phyloP scores from a whole-genome alignment of 1,140 invertebrate species.

The Orius insidiosus region DNA sequence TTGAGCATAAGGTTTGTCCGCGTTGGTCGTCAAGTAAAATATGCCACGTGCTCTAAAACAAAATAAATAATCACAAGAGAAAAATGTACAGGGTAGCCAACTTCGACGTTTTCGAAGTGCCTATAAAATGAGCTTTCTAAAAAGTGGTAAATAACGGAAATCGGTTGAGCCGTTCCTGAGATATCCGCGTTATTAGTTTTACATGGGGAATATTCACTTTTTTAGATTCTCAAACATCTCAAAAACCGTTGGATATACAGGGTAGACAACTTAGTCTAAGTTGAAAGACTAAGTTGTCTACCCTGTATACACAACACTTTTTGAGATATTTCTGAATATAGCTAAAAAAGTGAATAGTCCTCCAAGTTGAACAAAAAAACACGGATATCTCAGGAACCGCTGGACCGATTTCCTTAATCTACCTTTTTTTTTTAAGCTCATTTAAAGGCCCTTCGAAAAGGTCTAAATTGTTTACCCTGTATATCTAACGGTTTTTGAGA shows the following conservation, averaged over 20 bases:
- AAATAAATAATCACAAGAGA: conserved; percentile 13
- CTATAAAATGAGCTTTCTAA: neutral
- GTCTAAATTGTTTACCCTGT: too few species aligned
- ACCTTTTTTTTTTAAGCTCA: neutral
- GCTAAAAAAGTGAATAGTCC: too few species aligned
- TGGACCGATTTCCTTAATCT: neutral
- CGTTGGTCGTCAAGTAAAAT: conserved; percentile 71
- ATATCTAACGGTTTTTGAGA: too few species aligned
- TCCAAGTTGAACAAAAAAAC: neutral
- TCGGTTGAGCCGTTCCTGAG: too few species aligned
- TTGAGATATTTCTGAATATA: neutral
- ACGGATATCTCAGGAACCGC: too few species aligned
- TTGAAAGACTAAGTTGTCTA: neutral
- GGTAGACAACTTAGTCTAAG: neutral
- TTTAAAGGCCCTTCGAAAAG: neutral
- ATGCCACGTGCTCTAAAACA: conserved; percentile 53
- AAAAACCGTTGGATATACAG: neutral
- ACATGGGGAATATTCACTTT: neutral
- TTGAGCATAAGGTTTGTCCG: conserved; percentile 61
- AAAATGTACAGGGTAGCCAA: too few species aligned
- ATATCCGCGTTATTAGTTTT: neutral
- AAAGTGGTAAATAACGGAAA: too few species aligned
- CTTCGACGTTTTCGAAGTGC: too few species aligned
- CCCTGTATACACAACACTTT: neutral
- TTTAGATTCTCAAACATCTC: neutral